Evolutionary conservation across 1,140 invertebrate genomes (phyloP).

Genomic region (Macrocentrus cingulum): DNA sequence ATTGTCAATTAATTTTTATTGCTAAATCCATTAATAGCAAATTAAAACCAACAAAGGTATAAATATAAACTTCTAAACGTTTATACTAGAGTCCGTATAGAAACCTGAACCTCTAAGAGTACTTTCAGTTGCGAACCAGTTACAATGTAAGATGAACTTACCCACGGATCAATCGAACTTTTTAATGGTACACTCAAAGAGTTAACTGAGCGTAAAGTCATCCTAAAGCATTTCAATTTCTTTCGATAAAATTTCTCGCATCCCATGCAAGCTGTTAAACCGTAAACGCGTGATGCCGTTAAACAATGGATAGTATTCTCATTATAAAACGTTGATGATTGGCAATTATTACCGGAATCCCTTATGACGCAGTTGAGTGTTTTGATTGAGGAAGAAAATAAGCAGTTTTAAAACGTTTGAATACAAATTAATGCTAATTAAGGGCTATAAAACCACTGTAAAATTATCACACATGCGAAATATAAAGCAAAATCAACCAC

Average conservation of each 20-base stretch:
- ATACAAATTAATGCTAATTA: too few relatives aligned
- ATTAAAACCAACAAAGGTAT: constrained; percentile 28
- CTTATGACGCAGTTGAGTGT: too few relatives aligned
- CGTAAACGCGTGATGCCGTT: background rate
- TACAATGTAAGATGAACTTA: constrained; percentile 32
- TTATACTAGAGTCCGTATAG: constrained; percentile 34
- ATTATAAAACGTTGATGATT: background rate
- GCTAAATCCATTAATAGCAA: constrained; percentile 43
- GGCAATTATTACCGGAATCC: too few relatives aligned
- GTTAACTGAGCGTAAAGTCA: constrained; percentile 37
- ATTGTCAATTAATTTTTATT: constrained; percentile 41
- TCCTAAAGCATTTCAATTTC: constrained; percentile 34
- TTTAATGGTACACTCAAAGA: constrained; percentile 45
- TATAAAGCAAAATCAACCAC: too few relatives aligned
- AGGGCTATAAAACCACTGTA: too few relatives aligned
- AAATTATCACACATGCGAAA: too few relatives aligned
- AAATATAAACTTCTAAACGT: constrained; percentile 22
- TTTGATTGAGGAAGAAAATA: too few relatives aligned
- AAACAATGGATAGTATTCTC: constrained; percentile 8
- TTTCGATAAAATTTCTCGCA: constrained; percentile 40
- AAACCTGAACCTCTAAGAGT: constrained; percentile 35
- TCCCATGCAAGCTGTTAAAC: constrained; percentile 35
- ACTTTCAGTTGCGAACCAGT: constrained; percentile 34
- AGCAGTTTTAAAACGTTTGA: too few relatives aligned
- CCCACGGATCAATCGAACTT: constrained; percentile 36